phyloP scores from a whole-genome alignment of 2,797 vertebrate genomes.

The Chelonia mydas region DNA sequence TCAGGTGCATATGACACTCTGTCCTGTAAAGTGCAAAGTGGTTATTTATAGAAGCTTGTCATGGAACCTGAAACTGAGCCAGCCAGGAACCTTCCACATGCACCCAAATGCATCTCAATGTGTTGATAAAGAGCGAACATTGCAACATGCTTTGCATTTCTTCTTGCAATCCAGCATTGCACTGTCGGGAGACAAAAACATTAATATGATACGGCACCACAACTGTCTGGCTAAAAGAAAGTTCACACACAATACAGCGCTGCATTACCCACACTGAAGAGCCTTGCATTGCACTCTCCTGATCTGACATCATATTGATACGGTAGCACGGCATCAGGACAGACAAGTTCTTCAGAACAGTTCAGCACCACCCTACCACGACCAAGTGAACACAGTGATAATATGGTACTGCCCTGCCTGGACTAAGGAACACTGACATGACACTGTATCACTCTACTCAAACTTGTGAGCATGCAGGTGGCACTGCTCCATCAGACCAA shows the following conservation, averaged over 20 bases:
- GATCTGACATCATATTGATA: conserved; percentile 47
- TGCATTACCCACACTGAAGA: background rate
- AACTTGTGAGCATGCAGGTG: background rate
- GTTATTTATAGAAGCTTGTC: conserved; percentile 61
- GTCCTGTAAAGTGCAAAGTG: background rate
- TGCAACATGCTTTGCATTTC: conserved; percentile 70
- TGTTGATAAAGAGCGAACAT: conserved; percentile 72
- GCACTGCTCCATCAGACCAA: background rate
- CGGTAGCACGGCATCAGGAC: background rate
- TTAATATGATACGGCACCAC: fast-evolving
- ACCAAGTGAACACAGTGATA: too few relatives aligned
- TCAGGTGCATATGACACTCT: background rate
- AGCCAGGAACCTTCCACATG: conserved; percentile 50
- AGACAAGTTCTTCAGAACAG: too few relatives aligned
- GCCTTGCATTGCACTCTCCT: background rate
- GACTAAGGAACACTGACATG: background rate
- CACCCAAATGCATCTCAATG: conserved; percentile 54
- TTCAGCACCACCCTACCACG: background rate
- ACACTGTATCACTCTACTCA: too few relatives aligned
- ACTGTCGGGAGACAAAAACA: conserved; percentile 50
- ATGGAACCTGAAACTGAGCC: conserved; percentile 40
- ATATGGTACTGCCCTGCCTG: background rate
- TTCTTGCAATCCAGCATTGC: conserved; percentile 44
- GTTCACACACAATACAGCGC: background rate
- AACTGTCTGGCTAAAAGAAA: background rate